phyloP scores from a whole-genome alignment of 92 coral and sea anemone genomes.

The Parazoanthus atlanticus region DNA sequence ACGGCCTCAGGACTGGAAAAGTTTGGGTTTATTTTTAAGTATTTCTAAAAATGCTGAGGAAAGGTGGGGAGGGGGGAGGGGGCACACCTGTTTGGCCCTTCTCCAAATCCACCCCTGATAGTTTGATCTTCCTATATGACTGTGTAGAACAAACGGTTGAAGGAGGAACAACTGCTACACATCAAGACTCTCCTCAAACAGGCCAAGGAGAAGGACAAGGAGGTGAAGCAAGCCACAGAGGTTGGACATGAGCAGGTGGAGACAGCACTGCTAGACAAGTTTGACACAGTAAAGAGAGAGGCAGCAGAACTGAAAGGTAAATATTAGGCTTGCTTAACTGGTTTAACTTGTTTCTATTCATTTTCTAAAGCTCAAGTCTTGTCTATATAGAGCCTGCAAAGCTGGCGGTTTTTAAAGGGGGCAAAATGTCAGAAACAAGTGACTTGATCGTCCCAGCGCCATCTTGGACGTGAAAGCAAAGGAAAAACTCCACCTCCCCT shows the following conservation, averaged over 20 bases:
- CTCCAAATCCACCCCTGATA: neutral
- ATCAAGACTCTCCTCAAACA: slow-evolving; percentile 91
- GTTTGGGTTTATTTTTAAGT: neutral
- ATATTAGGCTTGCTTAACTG: neutral
- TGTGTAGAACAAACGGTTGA: slow-evolving; percentile 80
- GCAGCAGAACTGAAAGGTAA: slow-evolving; percentile 76
- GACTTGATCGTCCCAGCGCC: no score
- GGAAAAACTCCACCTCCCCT: no score
- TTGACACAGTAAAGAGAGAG: slow-evolving; percentile 73
- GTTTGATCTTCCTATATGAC: neutral
- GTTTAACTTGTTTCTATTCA: no score
- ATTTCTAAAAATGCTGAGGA: no score
- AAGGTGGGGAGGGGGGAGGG: no score
- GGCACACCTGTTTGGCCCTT: no score
- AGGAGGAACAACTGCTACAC: slow-evolving; percentile 90
- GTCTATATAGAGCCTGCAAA: no score
- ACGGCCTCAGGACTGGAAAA: neutral
- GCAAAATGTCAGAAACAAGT: no score
- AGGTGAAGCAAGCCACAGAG: slow-evolving; percentile 88
- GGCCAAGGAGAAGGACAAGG: slow-evolving; percentile 94
- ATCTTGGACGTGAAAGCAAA: no score
- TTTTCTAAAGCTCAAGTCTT: no score
- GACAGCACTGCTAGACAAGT: slow-evolving; percentile 73
- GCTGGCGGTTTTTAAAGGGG: no score
- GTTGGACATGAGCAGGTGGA: slow-evolving; percentile 95